Percentiles rank a stretch among this genome's conserved stretches.
phyloP scores from a whole-genome alignment of 2,888 invertebrate species.

The Drosophila glabriapex region DNA sequence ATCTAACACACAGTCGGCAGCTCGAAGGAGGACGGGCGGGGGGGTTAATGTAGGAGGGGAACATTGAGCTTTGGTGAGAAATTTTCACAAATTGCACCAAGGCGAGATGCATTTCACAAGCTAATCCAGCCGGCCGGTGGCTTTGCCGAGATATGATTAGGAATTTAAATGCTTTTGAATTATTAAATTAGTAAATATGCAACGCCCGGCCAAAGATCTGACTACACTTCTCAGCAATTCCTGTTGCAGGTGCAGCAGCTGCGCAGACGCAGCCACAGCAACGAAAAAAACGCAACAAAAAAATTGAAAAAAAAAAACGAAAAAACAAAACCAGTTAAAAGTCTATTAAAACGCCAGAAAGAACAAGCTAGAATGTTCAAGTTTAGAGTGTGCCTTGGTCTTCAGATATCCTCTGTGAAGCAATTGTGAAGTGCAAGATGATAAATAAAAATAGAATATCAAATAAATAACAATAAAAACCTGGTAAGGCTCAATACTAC shows the following conservation, averaged over 20 bases:
- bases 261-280: slow-evolving; percentile 42
- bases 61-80: slow-evolving; percentile 68
- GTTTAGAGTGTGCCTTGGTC: not conserved
- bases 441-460: not conserved
- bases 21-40: not conserved
- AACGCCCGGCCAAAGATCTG: slow-evolving; percentile 66
- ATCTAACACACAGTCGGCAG: slow-evolving; percentile 67
- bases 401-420: slow-evolving; percentile 1
- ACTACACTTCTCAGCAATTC: slow-evolving; percentile 5
- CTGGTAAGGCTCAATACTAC: not conserved
- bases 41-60: not conserved
- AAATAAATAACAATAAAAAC: not conserved
- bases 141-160: slow-evolving; percentile 84
- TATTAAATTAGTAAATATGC: slow-evolving; percentile 85
- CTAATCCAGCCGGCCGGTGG: slow-evolving; percentile 64
- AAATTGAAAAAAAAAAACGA: slow-evolving; percentile 29
- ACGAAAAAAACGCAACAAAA: slow-evolving; percentile 28
- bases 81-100: slow-evolving; percentile 78
- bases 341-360: slow-evolving; percentile 82
- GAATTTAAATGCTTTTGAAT: slow-evolving; percentile 85
- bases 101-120: slow-evolving; percentile 69
- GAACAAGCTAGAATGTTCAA: slow-evolving; percentile 21
- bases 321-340: slow-evolving; percentile 81
- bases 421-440: not conserved
- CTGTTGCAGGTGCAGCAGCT: slow-evolving; percentile 68